phyloP scores from a whole-genome alignment of 2,888 invertebrate species.

The Nezara viridula region DNA sequence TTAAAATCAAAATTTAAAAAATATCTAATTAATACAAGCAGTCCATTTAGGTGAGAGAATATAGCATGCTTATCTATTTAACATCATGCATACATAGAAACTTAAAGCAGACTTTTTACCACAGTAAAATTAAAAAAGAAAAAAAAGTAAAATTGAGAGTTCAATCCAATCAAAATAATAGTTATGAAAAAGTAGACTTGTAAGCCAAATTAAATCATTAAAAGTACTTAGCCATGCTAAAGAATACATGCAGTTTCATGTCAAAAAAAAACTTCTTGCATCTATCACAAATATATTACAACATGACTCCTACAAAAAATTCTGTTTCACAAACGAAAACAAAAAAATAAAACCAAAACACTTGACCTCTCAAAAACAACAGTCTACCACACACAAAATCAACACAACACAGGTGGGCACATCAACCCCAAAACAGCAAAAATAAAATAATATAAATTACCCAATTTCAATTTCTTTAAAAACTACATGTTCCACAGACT shows the following conservation, averaged over 20 bases:
- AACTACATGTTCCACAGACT: slow-evolving; percentile 64
- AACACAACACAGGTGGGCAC: neutral
- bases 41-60: neutral
- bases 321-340: neutral
- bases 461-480: slow-evolving; percentile 61
- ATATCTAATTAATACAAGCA: neutral
- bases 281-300: neutral
- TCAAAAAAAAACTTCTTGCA: neutral
- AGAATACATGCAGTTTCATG: neutral
- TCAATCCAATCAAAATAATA: neutral
- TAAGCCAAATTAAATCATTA: neutral
- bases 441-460: slow-evolving; percentile 51
- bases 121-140: neutral
- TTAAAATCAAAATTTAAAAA: neutral
- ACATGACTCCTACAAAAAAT: neutral
- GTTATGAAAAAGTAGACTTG: neutral
- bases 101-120: neutral
- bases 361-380: neutral
- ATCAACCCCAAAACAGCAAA: slow-evolving; percentile 50
- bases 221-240: too few species aligned
- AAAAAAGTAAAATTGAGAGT: too few species aligned
- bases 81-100: neutral
- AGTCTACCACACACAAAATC: neutral
- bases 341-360: neutral
- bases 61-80: neutral